A percentile compares a stretch with the other conserved stretches of the same genome.
Conservation (phyloP, 1,140 invertebrate genomes). For the Stenopsyche tienmushanensis region DNA sequence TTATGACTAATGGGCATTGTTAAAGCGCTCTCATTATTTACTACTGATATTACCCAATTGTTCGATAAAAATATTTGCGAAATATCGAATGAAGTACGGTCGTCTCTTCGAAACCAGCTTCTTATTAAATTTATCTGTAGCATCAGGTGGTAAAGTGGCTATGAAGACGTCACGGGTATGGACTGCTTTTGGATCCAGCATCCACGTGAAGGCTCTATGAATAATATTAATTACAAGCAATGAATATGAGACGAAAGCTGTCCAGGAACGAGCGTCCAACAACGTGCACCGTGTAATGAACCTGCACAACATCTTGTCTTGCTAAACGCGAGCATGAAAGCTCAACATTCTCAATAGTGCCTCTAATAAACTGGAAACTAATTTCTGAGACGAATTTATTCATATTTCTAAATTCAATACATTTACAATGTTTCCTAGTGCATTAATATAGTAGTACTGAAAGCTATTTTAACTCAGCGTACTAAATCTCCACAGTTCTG, state of each 20-base stretch:
- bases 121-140: conserved; percentile 6
- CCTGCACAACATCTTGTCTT: conserved; percentile 31
- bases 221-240: conserved; percentile 35
- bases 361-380: conserved; percentile 9
- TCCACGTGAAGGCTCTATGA: conserved; percentile 19
- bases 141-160: conserved; percentile 11
- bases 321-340: conserved; percentile 6
- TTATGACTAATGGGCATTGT: too few species aligned
- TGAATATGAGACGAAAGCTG: conserved; percentile 34
- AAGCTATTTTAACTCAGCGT: too few species aligned
- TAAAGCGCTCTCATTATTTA: too few species aligned
- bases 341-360: conserved; percentile 21
- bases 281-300: conserved; percentile 30
- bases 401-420: not conserved
- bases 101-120: not conserved
- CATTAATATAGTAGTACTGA: too few species aligned
- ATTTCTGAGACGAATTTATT: not conserved
- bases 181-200: not conserved
- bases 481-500: too few species aligned
- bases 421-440: too few species aligned
- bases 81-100: not conserved
- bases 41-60: too few species aligned
- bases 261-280: conserved; percentile 9
- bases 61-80: too few species aligned
- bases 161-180: conserved; percentile 21